These are phyloP conservation scores for Chesias legatella DNA, from an alignment of 2,888 invertebrate genomes.

Conservation along the genomic window DNA sequence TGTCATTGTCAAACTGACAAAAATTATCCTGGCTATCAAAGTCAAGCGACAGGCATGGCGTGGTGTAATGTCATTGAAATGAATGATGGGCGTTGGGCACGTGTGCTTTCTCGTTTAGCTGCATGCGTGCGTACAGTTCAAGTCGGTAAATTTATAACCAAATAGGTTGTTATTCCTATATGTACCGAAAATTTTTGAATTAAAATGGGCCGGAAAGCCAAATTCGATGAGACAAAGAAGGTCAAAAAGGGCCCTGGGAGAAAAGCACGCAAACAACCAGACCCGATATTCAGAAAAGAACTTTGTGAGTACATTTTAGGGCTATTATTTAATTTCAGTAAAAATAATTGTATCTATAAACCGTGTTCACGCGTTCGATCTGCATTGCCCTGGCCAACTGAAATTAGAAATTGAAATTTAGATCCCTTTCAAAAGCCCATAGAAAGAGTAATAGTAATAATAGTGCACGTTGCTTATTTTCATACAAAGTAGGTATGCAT, in stretches of 20 bases:
- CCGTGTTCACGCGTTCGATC: too few relatives aligned
- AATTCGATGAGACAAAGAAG: slow-evolving; percentile 84
- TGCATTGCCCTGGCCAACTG: neutral
- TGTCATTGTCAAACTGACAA: too few relatives aligned
- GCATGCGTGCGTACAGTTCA: neutral
- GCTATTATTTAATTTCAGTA: too few relatives aligned
- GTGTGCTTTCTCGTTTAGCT: slow-evolving; percentile 3
- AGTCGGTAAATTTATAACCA: slow-evolving; percentile 8
- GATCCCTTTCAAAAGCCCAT: too few relatives aligned
- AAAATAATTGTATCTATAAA: too few relatives aligned
- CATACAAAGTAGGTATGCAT: too few relatives aligned
- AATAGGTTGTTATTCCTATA: neutral
- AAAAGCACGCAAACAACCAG: slow-evolving; percentile 92
- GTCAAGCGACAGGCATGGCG: too few relatives aligned
- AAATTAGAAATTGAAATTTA: neutral
- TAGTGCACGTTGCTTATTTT: neutral
- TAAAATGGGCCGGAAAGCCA: slow-evolving; percentile 92
- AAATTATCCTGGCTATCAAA: too few relatives aligned
- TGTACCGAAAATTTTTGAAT: neutral
- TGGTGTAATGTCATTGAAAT: too few relatives aligned
- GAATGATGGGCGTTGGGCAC: too few relatives aligned
- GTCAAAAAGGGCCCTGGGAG: slow-evolving; percentile 91
- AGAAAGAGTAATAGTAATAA: too few relatives aligned
- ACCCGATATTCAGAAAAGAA: slow-evolving; percentile 85
- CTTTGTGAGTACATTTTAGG: slow-evolving; percentile 58